These are phyloP conservation scores for Salpingus planirostris DNA, from an alignment of 2,888 invertebrate genomes.

Conservation along the genomic window DNA sequence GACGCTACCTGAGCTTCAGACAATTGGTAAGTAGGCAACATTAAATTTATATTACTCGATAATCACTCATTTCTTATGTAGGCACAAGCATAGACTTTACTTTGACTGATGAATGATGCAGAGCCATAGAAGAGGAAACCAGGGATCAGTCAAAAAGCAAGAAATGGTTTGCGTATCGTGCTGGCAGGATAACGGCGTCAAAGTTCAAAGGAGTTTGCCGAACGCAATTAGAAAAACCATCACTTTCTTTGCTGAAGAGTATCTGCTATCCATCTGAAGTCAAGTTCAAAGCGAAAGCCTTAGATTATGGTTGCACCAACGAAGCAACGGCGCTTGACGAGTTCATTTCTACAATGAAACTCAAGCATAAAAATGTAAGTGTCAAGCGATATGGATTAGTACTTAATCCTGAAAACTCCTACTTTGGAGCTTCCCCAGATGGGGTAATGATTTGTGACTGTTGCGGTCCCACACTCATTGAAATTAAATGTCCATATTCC, in stretches of 20 bases:
- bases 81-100: not conserved
- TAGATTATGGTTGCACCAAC: constrained; percentile 3
- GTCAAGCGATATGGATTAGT: no score
- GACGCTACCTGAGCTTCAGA: not conserved
- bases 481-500: constrained; percentile 15
- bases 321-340: constrained; percentile 7
- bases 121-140: not conserved
- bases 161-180: constrained; percentile 3
- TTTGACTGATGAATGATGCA: not conserved
- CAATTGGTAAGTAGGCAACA: not conserved
- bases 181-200: constrained; percentile 4
- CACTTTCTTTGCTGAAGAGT: constrained; percentile 3
- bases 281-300: constrained; percentile 1
- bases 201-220: constrained; percentile 2
- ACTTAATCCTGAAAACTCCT: no score
- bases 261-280: constrained; percentile 3
- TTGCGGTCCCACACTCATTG: constrained; percentile 11
- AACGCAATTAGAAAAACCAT: constrained; percentile 3
- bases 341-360: constrained; percentile 6
- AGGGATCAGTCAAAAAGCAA: not conserved
- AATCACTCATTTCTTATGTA: not conserved
- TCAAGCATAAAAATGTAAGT: no score
- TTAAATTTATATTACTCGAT: not conserved
- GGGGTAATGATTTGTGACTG: constrained; percentile 8
- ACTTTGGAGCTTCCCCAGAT: constrained; percentile 14